Percentiles rank a stretch among this genome's conserved stretches.
These are phyloP conservation scores for Tenthredo distinguenda DNA, from an alignment of 2,888 invertebrate species.

Conservation along the genomic window DNA sequence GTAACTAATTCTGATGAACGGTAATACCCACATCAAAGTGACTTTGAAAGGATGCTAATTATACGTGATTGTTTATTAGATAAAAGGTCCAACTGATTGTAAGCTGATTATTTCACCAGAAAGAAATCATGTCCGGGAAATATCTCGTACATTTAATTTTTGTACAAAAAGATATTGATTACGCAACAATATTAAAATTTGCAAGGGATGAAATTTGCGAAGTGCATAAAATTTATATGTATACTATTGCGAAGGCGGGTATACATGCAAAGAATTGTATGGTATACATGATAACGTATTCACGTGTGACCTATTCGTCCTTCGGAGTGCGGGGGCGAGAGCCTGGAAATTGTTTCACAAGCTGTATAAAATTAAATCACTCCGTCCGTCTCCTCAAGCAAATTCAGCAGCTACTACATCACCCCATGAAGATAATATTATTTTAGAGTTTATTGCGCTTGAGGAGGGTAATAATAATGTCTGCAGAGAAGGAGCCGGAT, in stretches of 20 bases:
- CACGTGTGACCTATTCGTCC: conserved; percentile 39
- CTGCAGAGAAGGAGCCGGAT: not conserved
- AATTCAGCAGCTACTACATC: conserved; percentile 1
- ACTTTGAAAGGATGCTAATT: not conserved
- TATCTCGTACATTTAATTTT: not conserved
- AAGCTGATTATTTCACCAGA: not conserved
- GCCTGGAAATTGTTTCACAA: conserved; percentile 25
- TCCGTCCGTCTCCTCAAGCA: not conserved
- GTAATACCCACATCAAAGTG: not conserved
- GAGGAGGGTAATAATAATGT: not conserved
- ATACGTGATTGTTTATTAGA: not conserved
- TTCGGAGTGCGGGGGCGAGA: not conserved
- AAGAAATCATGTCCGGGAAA: not conserved
- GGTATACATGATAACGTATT: conserved; percentile 1
- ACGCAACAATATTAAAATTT: not conserved
- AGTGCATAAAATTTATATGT: not conserved
- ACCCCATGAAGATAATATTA: not conserved
- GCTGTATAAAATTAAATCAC: not conserved
- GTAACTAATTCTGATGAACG: not conserved
- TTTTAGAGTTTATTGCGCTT: not conserved
- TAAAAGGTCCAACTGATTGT: not conserved
- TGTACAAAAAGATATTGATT: not conserved
- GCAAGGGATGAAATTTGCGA: not conserved
- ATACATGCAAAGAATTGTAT: not conserved
- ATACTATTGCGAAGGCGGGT: not conserved